These are phyloP conservation scores for Mormyrus iriodes DNA, from an alignment of 2,113 vertebrate genomes.

Conservation along the genomic window DNA sequence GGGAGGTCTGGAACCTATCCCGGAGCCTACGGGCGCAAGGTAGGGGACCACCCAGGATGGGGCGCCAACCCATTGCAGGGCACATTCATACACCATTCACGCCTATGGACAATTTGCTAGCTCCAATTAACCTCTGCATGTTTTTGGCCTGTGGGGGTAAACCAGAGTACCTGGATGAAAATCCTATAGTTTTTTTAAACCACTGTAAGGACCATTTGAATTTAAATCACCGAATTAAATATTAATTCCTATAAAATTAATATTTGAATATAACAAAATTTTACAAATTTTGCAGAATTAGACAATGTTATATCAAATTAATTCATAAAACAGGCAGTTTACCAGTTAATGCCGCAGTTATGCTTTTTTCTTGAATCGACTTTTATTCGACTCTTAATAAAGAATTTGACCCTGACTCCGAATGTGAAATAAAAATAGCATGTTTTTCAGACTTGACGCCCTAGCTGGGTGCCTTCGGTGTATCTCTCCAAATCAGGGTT, in stretches of 20 bases:
- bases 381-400: neutral
- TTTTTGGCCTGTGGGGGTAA: too few species aligned
- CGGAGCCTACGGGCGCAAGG: too few species aligned
- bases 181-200: neutral
- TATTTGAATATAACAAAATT: neutral
- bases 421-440: neutral
- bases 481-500: constrained; percentile 12
- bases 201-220: neutral
- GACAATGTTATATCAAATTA: neutral
- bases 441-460: neutral
- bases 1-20: too few species aligned
- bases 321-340: neutral
- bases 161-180: too few species aligned
- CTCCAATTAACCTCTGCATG: too few species aligned
- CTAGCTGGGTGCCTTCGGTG: neutral
- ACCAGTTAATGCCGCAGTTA: neutral
- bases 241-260: neutral
- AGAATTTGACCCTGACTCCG: neutral
- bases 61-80: too few species aligned
- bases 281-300: neutral
- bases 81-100: too few species aligned
- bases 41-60: too few species aligned
- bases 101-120: too few species aligned
- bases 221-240: neutral
- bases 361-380: neutral